A percentile compares a stretch with the other conserved stretches of the same genome.
phyloP scores from a whole-genome alignment of 2,888 invertebrate species.

The Belgica antarctica region DNA sequence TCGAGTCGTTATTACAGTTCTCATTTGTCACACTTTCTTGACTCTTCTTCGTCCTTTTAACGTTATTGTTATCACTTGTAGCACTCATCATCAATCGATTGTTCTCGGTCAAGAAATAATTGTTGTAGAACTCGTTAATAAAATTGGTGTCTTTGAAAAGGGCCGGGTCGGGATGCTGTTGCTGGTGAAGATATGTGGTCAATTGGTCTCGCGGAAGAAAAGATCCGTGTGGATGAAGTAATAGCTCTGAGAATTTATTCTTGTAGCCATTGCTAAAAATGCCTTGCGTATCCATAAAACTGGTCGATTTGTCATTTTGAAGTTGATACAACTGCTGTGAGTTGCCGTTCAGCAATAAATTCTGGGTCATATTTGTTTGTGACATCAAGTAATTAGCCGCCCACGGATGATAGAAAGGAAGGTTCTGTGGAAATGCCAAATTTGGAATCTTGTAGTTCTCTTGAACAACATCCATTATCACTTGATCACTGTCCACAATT shows the following conservation, averaged over 20 bases:
- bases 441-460: constrained; percentile 17
- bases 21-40: constrained; percentile 11
- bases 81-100: constrained; percentile 31
- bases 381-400: constrained; percentile 52
- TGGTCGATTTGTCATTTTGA: constrained; percentile 47
- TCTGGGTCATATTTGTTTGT: constrained; percentile 51
- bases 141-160: constrained; percentile 35
- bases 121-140: constrained; percentile 40
- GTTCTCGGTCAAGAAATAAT: constrained; percentile 41
- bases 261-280: constrained; percentile 39
- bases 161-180: background rate
- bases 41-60: constrained; percentile 25
- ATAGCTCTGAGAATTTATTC: constrained; percentile 19
- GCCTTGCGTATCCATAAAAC: constrained; percentile 44
- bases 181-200: constrained; percentile 38
- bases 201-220: constrained; percentile 16
- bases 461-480: background rate
- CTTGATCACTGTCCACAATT: background rate
- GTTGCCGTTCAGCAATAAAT: constrained; percentile 47
- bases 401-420: constrained; percentile 55
- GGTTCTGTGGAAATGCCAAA: constrained; percentile 49
- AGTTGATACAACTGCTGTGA: constrained; percentile 28
- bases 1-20: constrained; percentile 31
- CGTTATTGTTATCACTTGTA: constrained; percentile 30
- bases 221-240: constrained; percentile 34